A percentile compares a stretch with the other conserved stretches of the same genome.
These are phyloP conservation scores for Brachyalestes nurse DNA, from an alignment of 2,797 vertebrate species.

Conservation along the genomic window DNA sequence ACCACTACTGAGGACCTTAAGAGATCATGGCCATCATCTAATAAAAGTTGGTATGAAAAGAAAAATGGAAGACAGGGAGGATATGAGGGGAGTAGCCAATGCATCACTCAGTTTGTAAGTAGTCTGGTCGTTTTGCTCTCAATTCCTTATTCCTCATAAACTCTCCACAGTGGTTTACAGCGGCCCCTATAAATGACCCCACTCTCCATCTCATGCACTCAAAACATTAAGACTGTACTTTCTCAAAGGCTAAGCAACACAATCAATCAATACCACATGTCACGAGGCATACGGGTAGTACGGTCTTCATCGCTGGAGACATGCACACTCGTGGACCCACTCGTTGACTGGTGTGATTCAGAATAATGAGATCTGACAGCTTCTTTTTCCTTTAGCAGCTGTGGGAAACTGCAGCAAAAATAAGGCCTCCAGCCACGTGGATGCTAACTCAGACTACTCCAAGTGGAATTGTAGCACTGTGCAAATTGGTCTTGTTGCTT, in stretches of 20 bases:
- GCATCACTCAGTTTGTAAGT: conserved; percentile 24
- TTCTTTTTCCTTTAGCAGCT: conserved; percentile 33
- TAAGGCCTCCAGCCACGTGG: conserved; percentile 1
- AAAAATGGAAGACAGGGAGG: background rate
- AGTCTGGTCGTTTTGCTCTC: conserved; percentile 26
- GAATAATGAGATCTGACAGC: conserved; percentile 58
- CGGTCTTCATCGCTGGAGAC: conserved; percentile 53
- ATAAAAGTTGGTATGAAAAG: conserved; percentile 38
- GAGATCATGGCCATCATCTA: conserved; percentile 38
- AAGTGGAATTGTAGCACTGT: background rate
- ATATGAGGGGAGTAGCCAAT: conserved; percentile 26
- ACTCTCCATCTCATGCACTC: conserved; percentile 51
- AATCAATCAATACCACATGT: conserved; percentile 55
- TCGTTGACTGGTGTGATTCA: conserved; percentile 58
- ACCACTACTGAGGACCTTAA: conserved; percentile 2
- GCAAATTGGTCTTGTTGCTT: background rate
- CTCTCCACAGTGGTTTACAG: conserved; percentile 51
- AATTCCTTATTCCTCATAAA: conserved; percentile 49
- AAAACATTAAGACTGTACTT: conserved; percentile 54
- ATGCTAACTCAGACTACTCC: conserved; percentile 24
- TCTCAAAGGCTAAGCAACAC: conserved; percentile 29
- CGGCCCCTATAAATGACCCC: conserved; percentile 56
- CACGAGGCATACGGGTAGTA: conserved; percentile 46
- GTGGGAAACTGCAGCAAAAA: conserved; percentile 33
- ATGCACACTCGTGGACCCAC: conserved; percentile 31